phyloP scores from a whole-genome alignment of 2,797 vertebrate genomes.

The Pipistrellus nathusii region DNA sequence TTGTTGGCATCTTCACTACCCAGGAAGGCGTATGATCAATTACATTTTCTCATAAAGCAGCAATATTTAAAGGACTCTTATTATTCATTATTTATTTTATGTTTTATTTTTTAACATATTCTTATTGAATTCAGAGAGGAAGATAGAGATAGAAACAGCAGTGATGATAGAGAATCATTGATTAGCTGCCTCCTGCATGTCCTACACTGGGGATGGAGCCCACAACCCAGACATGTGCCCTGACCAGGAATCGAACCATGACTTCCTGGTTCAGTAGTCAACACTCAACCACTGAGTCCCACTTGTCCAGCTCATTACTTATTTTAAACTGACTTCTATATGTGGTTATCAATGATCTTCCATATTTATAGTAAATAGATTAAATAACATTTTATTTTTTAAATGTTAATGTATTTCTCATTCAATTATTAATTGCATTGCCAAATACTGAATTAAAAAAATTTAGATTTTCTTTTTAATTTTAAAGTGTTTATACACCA shows the following conservation, averaged over 20 bases:
- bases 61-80: background rate
- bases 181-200: too few relatives aligned
- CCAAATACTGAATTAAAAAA: background rate
- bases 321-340: background rate
- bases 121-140: too few relatives aligned
- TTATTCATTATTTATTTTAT: background rate
- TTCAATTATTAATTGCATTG: conserved; percentile 1
- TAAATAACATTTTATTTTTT: background rate
- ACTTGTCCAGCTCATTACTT: background rate
- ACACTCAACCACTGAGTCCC: too few relatives aligned
- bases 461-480: background rate
- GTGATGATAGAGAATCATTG: too few relatives aligned
- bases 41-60: conserved; percentile 10
- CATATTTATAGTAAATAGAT: background rate
- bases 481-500: background rate
- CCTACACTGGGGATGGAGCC: too few relatives aligned
- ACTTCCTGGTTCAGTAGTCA: too few relatives aligned
- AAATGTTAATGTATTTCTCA: background rate
- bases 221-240: too few relatives aligned
- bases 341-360: background rate
- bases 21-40: background rate
- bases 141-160: too few relatives aligned
- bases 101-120: too few relatives aligned
- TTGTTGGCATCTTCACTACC: background rate
- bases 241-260: too few relatives aligned